These are phyloP conservation scores for Squalus acanthias DNA, from an alignment of 2,797 vertebrate genomes.

Conservation along the genomic window DNA sequence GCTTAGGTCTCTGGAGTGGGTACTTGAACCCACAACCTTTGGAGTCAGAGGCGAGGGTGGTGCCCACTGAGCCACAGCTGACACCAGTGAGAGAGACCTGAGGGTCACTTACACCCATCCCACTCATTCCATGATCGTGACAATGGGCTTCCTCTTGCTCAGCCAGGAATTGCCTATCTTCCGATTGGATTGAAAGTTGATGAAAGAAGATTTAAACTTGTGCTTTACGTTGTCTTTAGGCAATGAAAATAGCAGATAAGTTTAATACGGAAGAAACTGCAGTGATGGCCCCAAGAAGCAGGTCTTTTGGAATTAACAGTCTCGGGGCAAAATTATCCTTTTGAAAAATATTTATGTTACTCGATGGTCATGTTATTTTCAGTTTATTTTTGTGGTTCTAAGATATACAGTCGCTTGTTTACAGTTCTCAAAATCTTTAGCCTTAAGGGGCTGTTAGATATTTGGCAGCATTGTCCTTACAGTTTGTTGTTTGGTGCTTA, in stretches of 20 bases:
- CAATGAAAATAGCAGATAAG: not conserved
- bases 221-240: not conserved
- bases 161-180: not conserved
- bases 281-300: not conserved
- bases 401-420: not conserved
- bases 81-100: no score
- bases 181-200: not conserved
- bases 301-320: not conserved
- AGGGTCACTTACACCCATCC: no score
- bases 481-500: not conserved
- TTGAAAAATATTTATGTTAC: not conserved
- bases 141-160: not conserved
- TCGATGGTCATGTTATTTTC: not conserved
- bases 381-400: not conserved
- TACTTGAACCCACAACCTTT: not conserved
- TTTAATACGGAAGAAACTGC: not conserved
- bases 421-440: not conserved
- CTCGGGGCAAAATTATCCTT: not conserved
- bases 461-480: not conserved
- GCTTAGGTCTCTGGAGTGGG: no score
- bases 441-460: not conserved
- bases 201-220: not conserved
- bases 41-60: no score
- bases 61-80: not conserved
- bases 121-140: not conserved